Conservation (phyloP, 1,140 invertebrate species). For the Cataglyphis hispanica region DNA sequence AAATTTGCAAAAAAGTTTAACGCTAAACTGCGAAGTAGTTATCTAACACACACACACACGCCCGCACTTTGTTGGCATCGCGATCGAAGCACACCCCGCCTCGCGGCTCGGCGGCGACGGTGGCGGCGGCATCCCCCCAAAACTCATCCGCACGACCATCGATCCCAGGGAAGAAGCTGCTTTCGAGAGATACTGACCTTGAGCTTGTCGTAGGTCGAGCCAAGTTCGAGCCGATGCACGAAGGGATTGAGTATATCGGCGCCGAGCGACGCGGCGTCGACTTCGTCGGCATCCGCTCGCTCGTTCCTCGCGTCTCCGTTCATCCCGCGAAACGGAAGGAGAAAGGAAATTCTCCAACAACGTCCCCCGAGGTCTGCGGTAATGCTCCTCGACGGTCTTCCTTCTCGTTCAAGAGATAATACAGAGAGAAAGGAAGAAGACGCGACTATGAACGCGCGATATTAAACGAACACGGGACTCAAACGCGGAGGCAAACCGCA, state of each 20-base stretch:
- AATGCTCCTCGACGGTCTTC: not conserved
- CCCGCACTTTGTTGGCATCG: constrained; percentile 39
- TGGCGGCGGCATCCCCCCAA: constrained; percentile 19
- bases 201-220: constrained; percentile 94
- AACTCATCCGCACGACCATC: constrained; percentile 55
- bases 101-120: not conserved
- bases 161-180: constrained; percentile 46
- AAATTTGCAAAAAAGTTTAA: not conserved
- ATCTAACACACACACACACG: not conserved
- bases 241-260: constrained; percentile 92
- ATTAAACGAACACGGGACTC: not conserved
- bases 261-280: constrained; percentile 79
- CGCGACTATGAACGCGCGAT: not conserved
- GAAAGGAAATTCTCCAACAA: not conserved
- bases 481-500: not conserved
- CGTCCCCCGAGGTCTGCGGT: not conserved
- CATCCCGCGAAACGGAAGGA: not conserved
- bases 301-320: constrained; percentile 65
- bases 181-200: constrained; percentile 88
- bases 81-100: constrained; percentile 46
- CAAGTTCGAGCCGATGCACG: constrained; percentile 93
- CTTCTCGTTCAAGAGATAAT: not conserved
- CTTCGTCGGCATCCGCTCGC: constrained; percentile 62
- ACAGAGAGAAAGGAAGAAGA: not conserved
- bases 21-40: not conserved